A percentile compares a stretch with the other conserved stretches of the same genome.
These are phyloP conservation scores for Xerus inauris DNA, from an alignment of 2,113 vertebrate genomes.

Conservation along the genomic window DNA sequence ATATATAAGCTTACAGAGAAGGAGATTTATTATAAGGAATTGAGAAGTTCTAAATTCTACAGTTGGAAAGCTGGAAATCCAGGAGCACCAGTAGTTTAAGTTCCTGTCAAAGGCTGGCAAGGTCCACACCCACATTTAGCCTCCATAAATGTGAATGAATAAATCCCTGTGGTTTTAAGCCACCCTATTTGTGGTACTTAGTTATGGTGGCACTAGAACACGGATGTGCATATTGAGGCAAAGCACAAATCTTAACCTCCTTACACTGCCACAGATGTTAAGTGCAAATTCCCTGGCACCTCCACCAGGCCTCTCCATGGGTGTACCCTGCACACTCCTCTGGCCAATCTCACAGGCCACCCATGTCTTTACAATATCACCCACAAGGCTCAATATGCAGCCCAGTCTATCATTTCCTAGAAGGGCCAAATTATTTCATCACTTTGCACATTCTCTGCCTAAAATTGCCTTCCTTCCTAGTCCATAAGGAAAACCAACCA, in stretches of 20 bases:
- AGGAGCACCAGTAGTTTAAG: neutral
- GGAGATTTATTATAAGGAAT: neutral
- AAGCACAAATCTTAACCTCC: neutral
- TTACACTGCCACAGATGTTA: neutral
- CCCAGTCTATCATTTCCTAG: neutral
- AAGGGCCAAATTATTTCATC: neutral
- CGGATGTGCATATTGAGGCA: neutral
- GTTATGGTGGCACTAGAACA: neutral
- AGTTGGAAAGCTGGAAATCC: neutral
- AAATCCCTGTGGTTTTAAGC: neutral
- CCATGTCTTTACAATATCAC: accelerated
- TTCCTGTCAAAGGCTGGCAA: neutral
- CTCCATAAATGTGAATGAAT: neutral
- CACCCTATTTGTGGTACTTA: neutral
- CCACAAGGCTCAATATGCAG: too few relatives aligned
- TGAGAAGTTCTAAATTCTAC: neutral
- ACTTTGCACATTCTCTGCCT: neutral
- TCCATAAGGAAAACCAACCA: neutral
- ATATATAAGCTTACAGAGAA: neutral
- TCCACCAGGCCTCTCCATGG: neutral
- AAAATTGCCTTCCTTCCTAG: neutral
- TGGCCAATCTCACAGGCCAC: neutral
- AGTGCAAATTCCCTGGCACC: neutral
- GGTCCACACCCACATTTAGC: neutral
- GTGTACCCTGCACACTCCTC: neutral